Evolutionary conservation across 2,888 invertebrate species (phyloP).

Genomic region (Galerucella pusilla): DNA sequence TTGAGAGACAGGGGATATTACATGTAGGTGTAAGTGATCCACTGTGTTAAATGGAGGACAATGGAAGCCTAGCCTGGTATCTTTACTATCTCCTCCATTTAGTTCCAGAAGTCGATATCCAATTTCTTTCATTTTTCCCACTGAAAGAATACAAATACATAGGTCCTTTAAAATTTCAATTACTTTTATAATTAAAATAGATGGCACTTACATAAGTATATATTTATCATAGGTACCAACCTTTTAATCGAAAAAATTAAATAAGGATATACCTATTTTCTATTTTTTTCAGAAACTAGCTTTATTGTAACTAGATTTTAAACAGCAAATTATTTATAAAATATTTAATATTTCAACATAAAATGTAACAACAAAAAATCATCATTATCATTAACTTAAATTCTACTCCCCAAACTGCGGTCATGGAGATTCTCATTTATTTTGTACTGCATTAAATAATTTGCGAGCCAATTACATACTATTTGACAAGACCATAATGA

Average conservation of each 20-base stretch:
- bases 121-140: conserved; percentile 74
- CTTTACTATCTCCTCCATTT: conserved; percentile 64
- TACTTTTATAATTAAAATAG: too few species aligned
- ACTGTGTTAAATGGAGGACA: conserved; percentile 91
- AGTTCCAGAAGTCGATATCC: conserved; percentile 67
- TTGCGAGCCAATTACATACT: too few species aligned
- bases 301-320: not conserved
- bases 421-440: too few species aligned
- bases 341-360: too few species aligned
- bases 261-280: not conserved
- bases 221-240: too few species aligned
- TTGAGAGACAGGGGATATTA: conserved; percentile 80
- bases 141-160: conserved; percentile 64
- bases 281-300: not conserved
- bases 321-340: not conserved
- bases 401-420: too few species aligned
- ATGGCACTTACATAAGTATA: too few species aligned
- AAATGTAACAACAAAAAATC: not conserved
- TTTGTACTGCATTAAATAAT: too few species aligned
- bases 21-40: conserved; percentile 86
- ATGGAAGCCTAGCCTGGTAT: conserved; percentile 82
- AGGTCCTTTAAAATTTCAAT: not conserved
- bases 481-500: too few species aligned
- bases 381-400: not conserved
- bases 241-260: too few species aligned